These are phyloP conservation scores for Colletes latitarsis DNA, from an alignment of 1,140 invertebrate genomes.

Conservation along the genomic window DNA sequence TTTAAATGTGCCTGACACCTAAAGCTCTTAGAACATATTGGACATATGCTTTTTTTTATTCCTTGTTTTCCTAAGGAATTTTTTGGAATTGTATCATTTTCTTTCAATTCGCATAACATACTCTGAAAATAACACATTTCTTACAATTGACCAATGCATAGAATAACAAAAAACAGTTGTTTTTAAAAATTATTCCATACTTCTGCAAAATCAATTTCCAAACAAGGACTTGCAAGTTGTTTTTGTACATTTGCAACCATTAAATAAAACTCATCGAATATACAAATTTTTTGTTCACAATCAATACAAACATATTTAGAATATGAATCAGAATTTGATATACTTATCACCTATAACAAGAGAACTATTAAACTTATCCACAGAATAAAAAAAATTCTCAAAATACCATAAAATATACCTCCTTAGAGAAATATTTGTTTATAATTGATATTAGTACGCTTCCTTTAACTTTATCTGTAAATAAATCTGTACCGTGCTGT, in stretches of 20 bases:
- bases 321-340: constrained; percentile 70
- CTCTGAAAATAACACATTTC: constrained; percentile 62
- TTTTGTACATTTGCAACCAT: constrained; percentile 78
- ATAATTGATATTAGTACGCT: constrained; percentile 74
- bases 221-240: constrained; percentile 70
- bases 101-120: constrained; percentile 74
- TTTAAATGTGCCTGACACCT: constrained; percentile 76
- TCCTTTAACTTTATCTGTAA: constrained; percentile 75
- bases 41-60: constrained; percentile 67
- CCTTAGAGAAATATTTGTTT: constrained; percentile 77
- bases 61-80: constrained; percentile 39
- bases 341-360: constrained; percentile 71
- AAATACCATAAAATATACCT: constrained; percentile 62
- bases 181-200: constrained; percentile 51
- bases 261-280: constrained; percentile 76
- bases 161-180: neutral
- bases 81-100: constrained; percentile 67
- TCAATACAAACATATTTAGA: constrained; percentile 77
- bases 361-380: constrained; percentile 9
- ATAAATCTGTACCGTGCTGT: constrained; percentile 73
- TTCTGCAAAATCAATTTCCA: constrained; percentile 77
- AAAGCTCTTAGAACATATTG: constrained; percentile 75
- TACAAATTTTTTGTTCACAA: constrained; percentile 75
- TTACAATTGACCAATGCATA: neutral
- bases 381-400: constrained; percentile 2